phyloP scores from a whole-genome alignment of 2,888 invertebrate species.

The Halictus quadricinctus region DNA sequence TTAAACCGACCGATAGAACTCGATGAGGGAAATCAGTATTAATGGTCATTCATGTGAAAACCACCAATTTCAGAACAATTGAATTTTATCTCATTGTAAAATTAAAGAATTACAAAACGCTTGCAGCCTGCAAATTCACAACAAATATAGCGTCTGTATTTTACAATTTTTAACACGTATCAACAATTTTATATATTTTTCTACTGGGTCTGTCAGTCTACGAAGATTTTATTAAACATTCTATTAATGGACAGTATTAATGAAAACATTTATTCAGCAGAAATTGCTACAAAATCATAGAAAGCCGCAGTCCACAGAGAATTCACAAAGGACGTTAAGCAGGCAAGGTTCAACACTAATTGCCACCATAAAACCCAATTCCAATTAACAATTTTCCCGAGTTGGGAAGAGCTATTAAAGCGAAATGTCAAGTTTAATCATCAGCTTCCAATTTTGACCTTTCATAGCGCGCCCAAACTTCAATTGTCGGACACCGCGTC shows the following conservation, averaged over 20 bases:
- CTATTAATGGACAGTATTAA: neutral
- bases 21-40: too few relatives aligned
- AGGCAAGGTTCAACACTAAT: neutral
- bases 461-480: neutral
- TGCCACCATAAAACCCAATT: neutral
- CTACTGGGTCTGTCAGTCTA: neutral
- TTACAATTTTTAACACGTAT: too few relatives aligned
- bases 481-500: neutral
- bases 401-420: neutral
- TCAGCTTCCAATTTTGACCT: neutral
- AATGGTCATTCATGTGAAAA: too few relatives aligned
- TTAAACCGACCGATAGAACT: too few relatives aligned
- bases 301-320: neutral
- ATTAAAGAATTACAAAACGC: too few relatives aligned
- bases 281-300: neutral
- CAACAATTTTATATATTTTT: neutral
- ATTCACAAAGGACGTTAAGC: neutral
- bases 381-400: neutral
- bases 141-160: too few relatives aligned
- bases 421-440: neutral
- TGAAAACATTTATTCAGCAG: neutral
- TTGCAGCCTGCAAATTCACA: too few relatives aligned
- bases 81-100: too few relatives aligned
- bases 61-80: too few relatives aligned
- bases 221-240: neutral